phyloP scores from a whole-genome alignment of 2,888 invertebrate genomes.

The Buathra laborator region DNA sequence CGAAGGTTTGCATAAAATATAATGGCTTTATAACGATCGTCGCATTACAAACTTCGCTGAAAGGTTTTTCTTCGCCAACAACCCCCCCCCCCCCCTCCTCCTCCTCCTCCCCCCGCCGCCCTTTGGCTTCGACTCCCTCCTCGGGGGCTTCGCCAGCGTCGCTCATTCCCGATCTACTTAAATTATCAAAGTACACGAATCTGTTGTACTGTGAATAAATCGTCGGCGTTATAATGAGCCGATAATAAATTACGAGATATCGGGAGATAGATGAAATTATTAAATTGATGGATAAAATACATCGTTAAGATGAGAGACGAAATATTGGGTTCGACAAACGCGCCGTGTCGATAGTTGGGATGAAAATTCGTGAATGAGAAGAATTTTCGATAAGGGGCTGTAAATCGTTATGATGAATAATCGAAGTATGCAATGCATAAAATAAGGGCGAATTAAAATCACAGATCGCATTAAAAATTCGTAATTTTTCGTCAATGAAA shows the following conservation, averaged over 20 bases:
- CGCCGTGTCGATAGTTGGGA: no score
- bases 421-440: no score
- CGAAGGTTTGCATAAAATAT: constrained; percentile 55
- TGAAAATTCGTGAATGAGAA: no score
- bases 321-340: no score
- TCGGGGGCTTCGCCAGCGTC: no score
- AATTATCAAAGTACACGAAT: not conserved
- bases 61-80: not conserved
- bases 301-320: no score
- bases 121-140: no score
- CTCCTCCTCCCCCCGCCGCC: not conserved
- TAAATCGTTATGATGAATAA: no score
- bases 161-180: not conserved
- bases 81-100: not conserved
- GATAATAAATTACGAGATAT: not conserved
- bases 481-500: no score
- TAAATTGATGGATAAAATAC: not conserved
- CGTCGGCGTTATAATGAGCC: not conserved
- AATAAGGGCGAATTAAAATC: no score
- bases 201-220: not conserved
- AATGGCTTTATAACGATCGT: constrained; percentile 44
- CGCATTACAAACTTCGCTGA: constrained; percentile 33
- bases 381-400: no score
- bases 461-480: no score
- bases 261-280: not conserved